Evolutionary conservation across 2,888 invertebrate genomes (phyloP), one percentile per base, ranked within the genome.

Genomic region (Hymenopus coronatus): DNA sequence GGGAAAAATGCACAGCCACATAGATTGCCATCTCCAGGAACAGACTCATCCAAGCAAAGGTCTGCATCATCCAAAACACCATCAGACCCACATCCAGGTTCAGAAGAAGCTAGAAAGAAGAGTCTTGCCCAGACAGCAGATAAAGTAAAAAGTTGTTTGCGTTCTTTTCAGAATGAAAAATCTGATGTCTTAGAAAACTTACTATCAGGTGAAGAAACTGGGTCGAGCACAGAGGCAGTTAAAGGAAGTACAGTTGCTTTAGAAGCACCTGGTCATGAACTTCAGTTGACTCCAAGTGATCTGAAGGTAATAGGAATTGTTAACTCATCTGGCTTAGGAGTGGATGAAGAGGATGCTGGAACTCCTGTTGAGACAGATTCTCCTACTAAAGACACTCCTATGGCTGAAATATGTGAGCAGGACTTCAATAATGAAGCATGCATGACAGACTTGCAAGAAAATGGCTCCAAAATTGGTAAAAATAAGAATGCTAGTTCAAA

Each of bases 21-120:
- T 28, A 40, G 27, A 15, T 27, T 25, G 12, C 28, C 28, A 15
- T 28, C 83, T 1, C 15, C 33, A 27, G 28, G 40, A 12, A n/a
- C 88, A 83, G 81, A 70, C 28, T 40, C 30, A n/a, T 28, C 20
- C 30, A 54, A 46, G 54, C 83, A 27, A 30, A 27, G 15, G 25
- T 83, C 83, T 28, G 25, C 12, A 15, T 20, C 54, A 54, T 54
- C 54, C 54, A 70, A 70, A 70, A 70, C 54, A 70, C 25, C 54
- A 54, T 54, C 30, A 83, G 83, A 82, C n/a, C 89, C 89, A 30
- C 83, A 54, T 83, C 82, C 82, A 33, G 89, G 89, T n/a, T 89
- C 89, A 20, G 89, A 89, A 33, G 89, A 89, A 54, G 89, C 85
- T 33, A 82, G 89, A 12, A 89, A 89, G 70, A 89, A 89, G 83